Conservation (phyloP, 1,140 invertebrate species). For the Hypsibius dujardini region DNA sequence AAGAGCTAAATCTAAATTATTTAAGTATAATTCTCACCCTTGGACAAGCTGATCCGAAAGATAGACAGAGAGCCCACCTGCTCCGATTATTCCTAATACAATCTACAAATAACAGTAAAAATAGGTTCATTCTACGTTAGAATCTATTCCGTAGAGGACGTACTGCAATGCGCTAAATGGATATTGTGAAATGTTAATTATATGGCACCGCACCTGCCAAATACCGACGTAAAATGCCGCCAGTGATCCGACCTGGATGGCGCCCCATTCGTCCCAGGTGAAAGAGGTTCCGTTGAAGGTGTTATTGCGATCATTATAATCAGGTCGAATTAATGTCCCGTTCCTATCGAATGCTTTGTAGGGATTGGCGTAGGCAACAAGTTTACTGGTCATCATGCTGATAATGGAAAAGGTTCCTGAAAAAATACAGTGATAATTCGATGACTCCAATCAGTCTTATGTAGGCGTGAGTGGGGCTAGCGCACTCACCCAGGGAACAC, state of each 20-base stretch:
- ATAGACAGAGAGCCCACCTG: background rate
- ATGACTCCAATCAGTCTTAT: too few species aligned
- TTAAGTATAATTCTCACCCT: too few species aligned
- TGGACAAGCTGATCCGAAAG: constrained; percentile 6
- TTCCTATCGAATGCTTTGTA: too few species aligned
- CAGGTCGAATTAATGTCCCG: too few species aligned
- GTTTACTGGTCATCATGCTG: background rate
- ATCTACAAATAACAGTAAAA: too few species aligned
- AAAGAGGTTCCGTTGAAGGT: background rate
- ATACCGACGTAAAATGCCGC: background rate
- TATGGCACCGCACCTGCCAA: constrained; percentile 1
- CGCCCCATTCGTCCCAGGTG: background rate
- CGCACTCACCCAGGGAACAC: background rate
- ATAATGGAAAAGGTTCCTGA: background rate
- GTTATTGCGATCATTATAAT: too few species aligned
- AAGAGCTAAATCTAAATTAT: too few species aligned
- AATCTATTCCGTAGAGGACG: too few species aligned
- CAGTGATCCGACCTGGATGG: background rate
- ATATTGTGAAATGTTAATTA: too few species aligned
- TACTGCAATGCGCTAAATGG: too few species aligned
- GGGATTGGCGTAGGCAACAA: background rate
- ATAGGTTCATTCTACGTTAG: too few species aligned
- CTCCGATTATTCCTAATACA: background rate
- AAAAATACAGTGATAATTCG: background rate
- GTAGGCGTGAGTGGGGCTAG: background rate